Percentiles rank a stretch among this genome's conserved stretches.
phyloP scores from a whole-genome alignment of 2,888 invertebrate species.

The Pogonocherus hispidulus region DNA sequence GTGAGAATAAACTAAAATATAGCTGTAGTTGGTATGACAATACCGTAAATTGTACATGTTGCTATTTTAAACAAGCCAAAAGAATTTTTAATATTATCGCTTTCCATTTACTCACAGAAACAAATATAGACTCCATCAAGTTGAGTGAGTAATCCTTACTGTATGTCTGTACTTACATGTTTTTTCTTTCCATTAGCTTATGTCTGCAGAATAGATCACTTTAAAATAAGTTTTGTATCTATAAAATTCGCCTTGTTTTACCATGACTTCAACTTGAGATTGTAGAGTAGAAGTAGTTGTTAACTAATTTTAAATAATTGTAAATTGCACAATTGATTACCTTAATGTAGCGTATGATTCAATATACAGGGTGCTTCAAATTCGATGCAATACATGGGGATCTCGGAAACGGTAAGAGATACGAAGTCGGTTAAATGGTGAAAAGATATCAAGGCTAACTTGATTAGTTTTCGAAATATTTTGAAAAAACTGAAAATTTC shows the following conservation, averaged over 20 bases:
- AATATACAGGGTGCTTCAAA: too few relatives aligned
- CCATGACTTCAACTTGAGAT: not conserved
- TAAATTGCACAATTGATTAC: constrained; percentile 14
- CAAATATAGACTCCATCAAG: not conserved
- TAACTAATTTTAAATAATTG: constrained; percentile 50
- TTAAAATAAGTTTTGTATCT: too few relatives aligned
- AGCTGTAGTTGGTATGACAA: constrained; percentile 47
- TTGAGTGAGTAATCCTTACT: too few relatives aligned
- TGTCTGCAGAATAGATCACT: too few relatives aligned
- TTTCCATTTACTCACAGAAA: not conserved
- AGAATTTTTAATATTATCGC: not conserved
- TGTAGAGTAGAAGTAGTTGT: constrained; percentile 48
- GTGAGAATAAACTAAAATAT: constrained; percentile 31
- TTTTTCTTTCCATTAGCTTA: not conserved
- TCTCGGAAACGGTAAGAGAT: too few relatives aligned
- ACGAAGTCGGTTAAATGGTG: too few relatives aligned
- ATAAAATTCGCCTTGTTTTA: too few relatives aligned
- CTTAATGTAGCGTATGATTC: not conserved
- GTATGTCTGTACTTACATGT: too few relatives aligned
- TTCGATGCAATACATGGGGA: too few relatives aligned
- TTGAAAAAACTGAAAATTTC: too few relatives aligned
- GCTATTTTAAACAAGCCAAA: constrained; percentile 23
- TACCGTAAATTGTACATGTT: constrained; percentile 33
- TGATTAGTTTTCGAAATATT: too few relatives aligned
- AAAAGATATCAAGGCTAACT: too few relatives aligned